A percentile compares a stretch with the other conserved stretches of the same genome.
These are phyloP conservation scores for Anomalospiza imberbis DNA, from an alignment of 2,797 vertebrate genomes.

Conservation along the genomic window DNA sequence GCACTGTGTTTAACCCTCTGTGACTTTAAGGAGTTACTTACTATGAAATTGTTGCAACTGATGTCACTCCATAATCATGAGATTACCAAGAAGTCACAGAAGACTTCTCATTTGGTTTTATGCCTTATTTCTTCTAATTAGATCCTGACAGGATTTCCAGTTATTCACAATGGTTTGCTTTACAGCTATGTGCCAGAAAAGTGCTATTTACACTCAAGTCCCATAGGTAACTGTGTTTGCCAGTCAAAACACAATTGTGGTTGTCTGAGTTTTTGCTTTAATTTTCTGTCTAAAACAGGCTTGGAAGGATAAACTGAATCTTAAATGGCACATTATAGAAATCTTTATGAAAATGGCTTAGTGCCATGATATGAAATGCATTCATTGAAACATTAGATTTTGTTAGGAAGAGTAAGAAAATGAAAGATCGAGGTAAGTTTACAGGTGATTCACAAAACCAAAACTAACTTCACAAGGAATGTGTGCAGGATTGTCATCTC, in stretches of 20 bases:
- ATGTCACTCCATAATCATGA: not conserved
- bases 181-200: not conserved
- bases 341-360: not conserved
- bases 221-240: not conserved
- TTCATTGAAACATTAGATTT: not conserved
- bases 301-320: not conserved
- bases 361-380: not conserved
- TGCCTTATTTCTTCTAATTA: conserved; percentile 2
- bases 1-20: not conserved
- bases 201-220: not conserved
- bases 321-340: not conserved
- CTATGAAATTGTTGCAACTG: not conserved
- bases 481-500: not conserved
- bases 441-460: not conserved
- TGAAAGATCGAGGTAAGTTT: not conserved
- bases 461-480: not conserved
- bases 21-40: not conserved
- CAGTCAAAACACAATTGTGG: not conserved
- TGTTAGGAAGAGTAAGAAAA: not conserved
- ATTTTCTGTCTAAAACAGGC: not conserved
- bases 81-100: not conserved
- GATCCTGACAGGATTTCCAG: conserved; percentile 38
- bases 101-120: not conserved
- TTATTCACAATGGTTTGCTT: conserved; percentile 12
- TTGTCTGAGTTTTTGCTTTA: not conserved